Percentiles rank a stretch among this genome's conserved stretches.
phyloP scores from a whole-genome alignment of 2,797 vertebrate species.

The Sebastes miniatus region DNA sequence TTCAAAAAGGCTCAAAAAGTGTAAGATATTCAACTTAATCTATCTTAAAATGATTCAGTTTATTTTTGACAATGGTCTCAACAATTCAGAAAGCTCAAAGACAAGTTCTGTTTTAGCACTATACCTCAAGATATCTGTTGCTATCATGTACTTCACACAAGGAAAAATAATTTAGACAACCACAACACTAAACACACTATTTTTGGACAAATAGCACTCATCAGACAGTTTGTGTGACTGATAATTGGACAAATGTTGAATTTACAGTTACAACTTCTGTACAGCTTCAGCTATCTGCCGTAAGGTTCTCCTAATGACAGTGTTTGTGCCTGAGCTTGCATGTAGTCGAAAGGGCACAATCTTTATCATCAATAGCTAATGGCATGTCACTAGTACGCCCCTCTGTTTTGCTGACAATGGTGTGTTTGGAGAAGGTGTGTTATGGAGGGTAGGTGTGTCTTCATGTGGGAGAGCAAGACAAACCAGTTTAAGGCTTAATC shows the following conservation, averaged over 20 bases:
- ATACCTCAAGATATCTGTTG: not conserved
- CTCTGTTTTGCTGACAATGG: constrained; percentile 61
- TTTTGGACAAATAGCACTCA: not conserved
- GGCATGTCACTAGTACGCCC: constrained; percentile 31
- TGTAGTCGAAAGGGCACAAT: constrained; percentile 1
- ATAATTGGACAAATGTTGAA: not conserved
- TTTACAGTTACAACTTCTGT: not conserved
- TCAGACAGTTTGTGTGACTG: not conserved
- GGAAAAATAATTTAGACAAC: not conserved
- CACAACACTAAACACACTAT: not conserved
- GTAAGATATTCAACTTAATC: not conserved
- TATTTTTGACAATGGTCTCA: not conserved
- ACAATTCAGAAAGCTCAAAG: not conserved
- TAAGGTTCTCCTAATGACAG: not conserved
- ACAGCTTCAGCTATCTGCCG: not conserved
- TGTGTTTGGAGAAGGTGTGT: constrained; percentile 78
- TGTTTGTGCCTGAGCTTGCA: not conserved
- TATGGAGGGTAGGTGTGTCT: constrained; percentile 54
- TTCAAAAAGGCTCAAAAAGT: not conserved
- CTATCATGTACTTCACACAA: not conserved
- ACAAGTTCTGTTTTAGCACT: not conserved
- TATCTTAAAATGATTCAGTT: not conserved
- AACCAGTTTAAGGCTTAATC: constrained; percentile 73
- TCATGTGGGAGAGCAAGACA: constrained; percentile 68
- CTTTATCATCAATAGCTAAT: constrained; percentile 23